Percentiles rank a stretch among this genome's conserved stretches.
Evolutionary conservation across 2,888 invertebrate genomes (phyloP).

Genomic region (Anthoptus insignis): DNA sequence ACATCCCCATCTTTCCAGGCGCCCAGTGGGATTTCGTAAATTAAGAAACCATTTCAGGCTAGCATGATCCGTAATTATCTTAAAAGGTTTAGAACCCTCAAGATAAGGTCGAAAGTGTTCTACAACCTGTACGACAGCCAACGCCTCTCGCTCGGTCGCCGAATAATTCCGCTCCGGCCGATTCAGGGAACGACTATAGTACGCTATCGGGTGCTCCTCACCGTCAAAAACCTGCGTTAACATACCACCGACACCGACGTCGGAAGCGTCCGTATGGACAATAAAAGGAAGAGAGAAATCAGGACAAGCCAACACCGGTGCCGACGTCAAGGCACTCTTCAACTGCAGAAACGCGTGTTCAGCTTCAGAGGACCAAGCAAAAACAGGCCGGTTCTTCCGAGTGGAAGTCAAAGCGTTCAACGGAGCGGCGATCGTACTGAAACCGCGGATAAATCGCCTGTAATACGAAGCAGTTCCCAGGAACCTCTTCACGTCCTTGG

Average conservation of each 20-base stretch:
- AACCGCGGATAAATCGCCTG: slow-evolving; percentile 45
- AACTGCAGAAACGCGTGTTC: slow-evolving; percentile 40
- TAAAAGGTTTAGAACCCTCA: slow-evolving; percentile 1
- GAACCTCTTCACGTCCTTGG: slow-evolving; percentile 4
- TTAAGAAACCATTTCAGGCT: slow-evolving; percentile 10
- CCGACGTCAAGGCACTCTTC: slow-evolving; percentile 28
- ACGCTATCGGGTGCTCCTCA: slow-evolving; percentile 4
- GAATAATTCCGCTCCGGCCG: slow-evolving; percentile 6
- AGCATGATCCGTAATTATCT: slow-evolving; percentile 7
- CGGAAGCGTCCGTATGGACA: background rate
- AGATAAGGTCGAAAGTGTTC: slow-evolving; percentile 13
- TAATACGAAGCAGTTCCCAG: slow-evolving; percentile 1
- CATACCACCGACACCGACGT: slow-evolving; percentile 19
- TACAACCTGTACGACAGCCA: background rate
- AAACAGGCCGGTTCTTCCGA: slow-evolving; percentile 44
- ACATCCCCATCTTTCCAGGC: slow-evolving; percentile 8
- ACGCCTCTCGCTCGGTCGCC: background rate
- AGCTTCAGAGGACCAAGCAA: slow-evolving; percentile 46
- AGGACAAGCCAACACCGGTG: slow-evolving; percentile 8
- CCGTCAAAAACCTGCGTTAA: slow-evolving; percentile 4
- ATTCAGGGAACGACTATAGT: background rate
- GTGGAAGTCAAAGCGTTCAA: slow-evolving; percentile 49
- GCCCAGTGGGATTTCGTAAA: background rate
- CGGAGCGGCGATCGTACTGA: slow-evolving; percentile 49
- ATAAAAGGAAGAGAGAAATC: slow-evolving; percentile 1